A percentile compares a stretch with the other conserved stretches of the same genome.
Evolutionary conservation across 2,797 vertebrate genomes (phyloP).

Genomic region (Mormyrus proboscirostris): DNA sequence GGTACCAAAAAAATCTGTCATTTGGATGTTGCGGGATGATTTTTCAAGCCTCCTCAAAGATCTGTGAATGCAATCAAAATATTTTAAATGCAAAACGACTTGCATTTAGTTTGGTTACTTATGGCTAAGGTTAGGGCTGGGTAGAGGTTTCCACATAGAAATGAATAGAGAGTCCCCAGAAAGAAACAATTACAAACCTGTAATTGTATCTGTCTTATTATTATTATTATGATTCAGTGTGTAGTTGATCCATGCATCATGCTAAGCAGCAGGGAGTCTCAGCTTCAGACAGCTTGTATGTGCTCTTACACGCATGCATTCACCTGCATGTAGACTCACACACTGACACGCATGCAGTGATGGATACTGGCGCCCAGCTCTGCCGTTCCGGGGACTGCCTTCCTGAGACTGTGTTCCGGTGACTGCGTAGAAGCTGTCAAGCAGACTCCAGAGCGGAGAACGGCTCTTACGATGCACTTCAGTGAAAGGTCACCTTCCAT

Average conservation of each 20-base stretch:
- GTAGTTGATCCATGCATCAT: background rate
- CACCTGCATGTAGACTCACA: background rate
- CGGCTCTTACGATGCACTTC: slow-evolving; percentile 8
- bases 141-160: too few relatives aligned
- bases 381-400: background rate
- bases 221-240: background rate
- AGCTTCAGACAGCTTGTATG: background rate
- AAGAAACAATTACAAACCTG: background rate
- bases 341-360: background rate
- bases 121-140: too few relatives aligned
- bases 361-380: background rate
- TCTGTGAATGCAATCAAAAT: too few relatives aligned
- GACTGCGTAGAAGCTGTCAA: background rate
- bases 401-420: background rate
- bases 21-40: too few relatives aligned
- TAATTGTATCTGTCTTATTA: background rate
- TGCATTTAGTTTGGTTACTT: too few relatives aligned
- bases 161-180: too few relatives aligned
- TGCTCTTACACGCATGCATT: background rate
- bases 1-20: too few relatives aligned
- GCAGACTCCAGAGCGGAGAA: slow-evolving; percentile 2
- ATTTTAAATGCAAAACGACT: too few relatives aligned
- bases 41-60: too few relatives aligned
- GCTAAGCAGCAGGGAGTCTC: background rate
- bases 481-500: slow-evolving; percentile 20